phyloP scores from a whole-genome alignment of 1,140 invertebrate species.

The Solen grandis region DNA sequence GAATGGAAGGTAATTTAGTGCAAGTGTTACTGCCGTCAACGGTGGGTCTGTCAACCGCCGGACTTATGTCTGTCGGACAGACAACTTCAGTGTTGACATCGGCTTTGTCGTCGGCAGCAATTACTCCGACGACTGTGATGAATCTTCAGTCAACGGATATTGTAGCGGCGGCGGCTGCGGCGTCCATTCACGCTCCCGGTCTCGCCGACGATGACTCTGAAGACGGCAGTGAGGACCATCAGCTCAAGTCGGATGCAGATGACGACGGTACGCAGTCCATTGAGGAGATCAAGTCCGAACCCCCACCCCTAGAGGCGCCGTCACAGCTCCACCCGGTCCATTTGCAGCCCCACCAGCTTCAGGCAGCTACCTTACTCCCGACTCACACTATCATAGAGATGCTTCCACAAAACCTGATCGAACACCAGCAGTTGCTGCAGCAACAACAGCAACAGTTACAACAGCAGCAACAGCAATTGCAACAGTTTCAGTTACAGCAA shows the following conservation, averaged over 20 bases:
- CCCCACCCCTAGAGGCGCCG: slow-evolving; percentile 41
- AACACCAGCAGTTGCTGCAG: slow-evolving; percentile 50
- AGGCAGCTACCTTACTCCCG: slow-evolving; percentile 27
- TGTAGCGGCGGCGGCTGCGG: slow-evolving; percentile 32
- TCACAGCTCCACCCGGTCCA: slow-evolving; percentile 38
- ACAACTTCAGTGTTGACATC: not conserved
- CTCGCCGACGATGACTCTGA: slow-evolving; percentile 4
- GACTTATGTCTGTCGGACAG: slow-evolving; percentile 10
- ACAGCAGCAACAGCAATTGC: slow-evolving; percentile 43
- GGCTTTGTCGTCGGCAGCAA: slow-evolving; percentile 12
- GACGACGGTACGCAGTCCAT: not conserved
- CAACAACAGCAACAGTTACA: slow-evolving; percentile 53
- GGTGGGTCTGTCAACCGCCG: slow-evolving; percentile 21
- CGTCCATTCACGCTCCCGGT: slow-evolving; percentile 31
- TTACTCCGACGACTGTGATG: not conserved
- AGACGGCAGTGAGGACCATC: slow-evolving; percentile 1
- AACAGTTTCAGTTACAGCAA: slow-evolving; percentile 25
- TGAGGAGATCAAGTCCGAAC: slow-evolving; percentile 35
- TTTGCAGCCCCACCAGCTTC: slow-evolving; percentile 37
- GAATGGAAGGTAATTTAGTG: slow-evolving; percentile 38
- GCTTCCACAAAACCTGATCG: slow-evolving; percentile 48
- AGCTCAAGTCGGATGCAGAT: not conserved
- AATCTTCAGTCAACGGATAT: slow-evolving; percentile 32
- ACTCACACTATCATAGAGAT: slow-evolving; percentile 50
- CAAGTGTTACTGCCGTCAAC: slow-evolving; percentile 49